Base-by-base conservation (phyloP, 2,888 invertebrate genomes). In the Ormia ochracea region DNA sequence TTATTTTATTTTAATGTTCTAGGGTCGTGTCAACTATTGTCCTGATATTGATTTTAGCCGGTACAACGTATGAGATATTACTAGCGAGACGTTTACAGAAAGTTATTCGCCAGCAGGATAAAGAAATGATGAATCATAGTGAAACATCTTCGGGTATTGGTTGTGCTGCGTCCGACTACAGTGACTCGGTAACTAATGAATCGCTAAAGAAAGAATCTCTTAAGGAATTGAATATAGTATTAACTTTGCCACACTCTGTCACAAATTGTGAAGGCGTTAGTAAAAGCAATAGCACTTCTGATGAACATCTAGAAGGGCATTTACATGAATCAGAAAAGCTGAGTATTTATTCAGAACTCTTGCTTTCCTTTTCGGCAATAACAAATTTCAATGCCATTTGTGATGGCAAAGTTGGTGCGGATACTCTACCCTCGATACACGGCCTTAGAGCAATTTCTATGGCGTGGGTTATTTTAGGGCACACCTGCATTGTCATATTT, bases 361-460 rank as follows among this genome's bases (percentile, higher is more conserved):
- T 96, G 83, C 91, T 95, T 9, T 95, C 96, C 80, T 95, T 95
- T 90, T 95, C 95, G 17, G 91, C 94, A 83, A 92, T 93, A 83
- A 94, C 95, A 82, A 96, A 96, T 86, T 91, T 94, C 84, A 94
- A 94, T 89, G 94, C 95, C 85, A 93, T 96, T 86, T 94, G 94
- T 87, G 95, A 96, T 87, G 93, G 95, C 84, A 91, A 93, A 3
- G 94, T 96, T 52, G 94, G 95, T 9, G 92, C 93, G n/a, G 95
- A 95, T 87, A 95, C 94, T 0, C 93, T 96, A 80, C 93, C 95
- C 10, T 94, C 94, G 50, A 93, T 94, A 74, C 94, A 94, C 83
- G 94, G 94, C 0, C 88, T 94, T 10, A 90, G 94, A 50, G 92
- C 92, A 10, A 90, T 93, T 77, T 93, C 93, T 84, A 93, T 94